Conservation (phyloP, 92 coral and sea anemone species). For the Umimayanthus kanabou region DNA sequence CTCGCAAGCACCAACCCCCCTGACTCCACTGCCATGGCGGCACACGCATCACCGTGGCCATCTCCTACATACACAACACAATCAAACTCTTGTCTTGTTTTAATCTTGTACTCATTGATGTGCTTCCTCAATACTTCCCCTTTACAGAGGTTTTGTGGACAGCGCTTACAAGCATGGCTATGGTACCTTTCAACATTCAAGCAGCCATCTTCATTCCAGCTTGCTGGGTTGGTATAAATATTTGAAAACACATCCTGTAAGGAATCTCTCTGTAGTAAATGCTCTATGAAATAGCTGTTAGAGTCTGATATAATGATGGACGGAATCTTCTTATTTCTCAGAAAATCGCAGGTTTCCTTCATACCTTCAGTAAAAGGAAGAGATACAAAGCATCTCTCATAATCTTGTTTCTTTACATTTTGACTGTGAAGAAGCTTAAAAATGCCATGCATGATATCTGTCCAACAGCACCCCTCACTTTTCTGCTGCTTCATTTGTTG, state of each 20-base stretch:
- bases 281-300: slow-evolving; percentile 86
- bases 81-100: slow-evolving; percentile 45
- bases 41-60: slow-evolving; percentile 91
- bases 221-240: slow-evolving; percentile 87
- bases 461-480: slow-evolving; percentile 82
- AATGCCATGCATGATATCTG: slow-evolving; percentile 83
- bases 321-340: slow-evolving; percentile 53
- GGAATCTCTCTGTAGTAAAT: slow-evolving; percentile 67
- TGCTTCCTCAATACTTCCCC: slow-evolving; percentile 66
- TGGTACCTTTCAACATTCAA: slow-evolving; percentile 73
- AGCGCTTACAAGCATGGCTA: slow-evolving; percentile 65
- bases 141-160: slow-evolving; percentile 90
- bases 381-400: slow-evolving; percentile 77
- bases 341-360: slow-evolving; percentile 81
- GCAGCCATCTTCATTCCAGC: slow-evolving; percentile 70
- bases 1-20: slow-evolving; percentile 76
- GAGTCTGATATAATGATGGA: slow-evolving; percentile 91
- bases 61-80: slow-evolving; percentile 89
- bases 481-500: slow-evolving; percentile 57
- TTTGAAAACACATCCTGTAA: slow-evolving; percentile 56
- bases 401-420: slow-evolving; percentile 64
- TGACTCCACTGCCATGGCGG: slow-evolving; percentile 59
- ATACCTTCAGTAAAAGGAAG: slow-evolving; percentile 84
- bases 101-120: slow-evolving; percentile 38
- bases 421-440: slow-evolving; percentile 67